These are phyloP conservation scores for Pandemis heparana DNA, from an alignment of 2,888 invertebrate genomes.

Conservation along the genomic window DNA sequence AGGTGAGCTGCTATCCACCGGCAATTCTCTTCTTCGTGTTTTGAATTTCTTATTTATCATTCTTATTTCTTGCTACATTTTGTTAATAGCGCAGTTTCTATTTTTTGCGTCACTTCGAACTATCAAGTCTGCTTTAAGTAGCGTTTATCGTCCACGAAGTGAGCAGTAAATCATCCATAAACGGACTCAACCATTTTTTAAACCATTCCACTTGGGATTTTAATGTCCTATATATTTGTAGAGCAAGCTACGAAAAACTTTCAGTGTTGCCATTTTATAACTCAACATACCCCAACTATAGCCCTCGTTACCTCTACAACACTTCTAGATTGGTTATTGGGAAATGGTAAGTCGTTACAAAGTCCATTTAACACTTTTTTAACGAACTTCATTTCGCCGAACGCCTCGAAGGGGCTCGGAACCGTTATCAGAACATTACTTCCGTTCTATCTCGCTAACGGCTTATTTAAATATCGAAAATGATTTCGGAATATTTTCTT, in stretches of 20 bases:
- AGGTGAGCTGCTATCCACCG: conserved; percentile 5
- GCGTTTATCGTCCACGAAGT: no score
- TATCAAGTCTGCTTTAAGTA: no score
- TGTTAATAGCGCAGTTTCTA: background rate
- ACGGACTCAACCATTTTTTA: no score
- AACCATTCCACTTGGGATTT: no score
- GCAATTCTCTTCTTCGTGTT: conserved; percentile 1
- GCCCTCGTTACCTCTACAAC: background rate
- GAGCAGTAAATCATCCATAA: no score
- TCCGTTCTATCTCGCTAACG: conserved; percentile 30
- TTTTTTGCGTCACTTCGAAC: no score
- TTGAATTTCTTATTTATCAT: conserved; percentile 12
- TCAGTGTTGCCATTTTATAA: conserved; percentile 14
- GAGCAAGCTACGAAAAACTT: background rate
- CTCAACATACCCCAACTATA: conserved; percentile 16
- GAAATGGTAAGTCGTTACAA: conserved; percentile 35
- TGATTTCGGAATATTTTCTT: conserved; percentile 20
- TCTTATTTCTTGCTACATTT: background rate
- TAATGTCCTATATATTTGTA: no score
- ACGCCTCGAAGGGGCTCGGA: conserved; percentile 8
- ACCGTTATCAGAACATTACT: conserved; percentile 35
- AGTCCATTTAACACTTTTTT: conserved; percentile 36
- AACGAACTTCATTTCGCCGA: conserved; percentile 31
- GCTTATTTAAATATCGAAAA: conserved; percentile 32
- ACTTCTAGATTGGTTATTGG: conserved; percentile 30